Base-by-base conservation (phyloP, 2,113 vertebrate species). In the Plecotus auritus region DNA sequence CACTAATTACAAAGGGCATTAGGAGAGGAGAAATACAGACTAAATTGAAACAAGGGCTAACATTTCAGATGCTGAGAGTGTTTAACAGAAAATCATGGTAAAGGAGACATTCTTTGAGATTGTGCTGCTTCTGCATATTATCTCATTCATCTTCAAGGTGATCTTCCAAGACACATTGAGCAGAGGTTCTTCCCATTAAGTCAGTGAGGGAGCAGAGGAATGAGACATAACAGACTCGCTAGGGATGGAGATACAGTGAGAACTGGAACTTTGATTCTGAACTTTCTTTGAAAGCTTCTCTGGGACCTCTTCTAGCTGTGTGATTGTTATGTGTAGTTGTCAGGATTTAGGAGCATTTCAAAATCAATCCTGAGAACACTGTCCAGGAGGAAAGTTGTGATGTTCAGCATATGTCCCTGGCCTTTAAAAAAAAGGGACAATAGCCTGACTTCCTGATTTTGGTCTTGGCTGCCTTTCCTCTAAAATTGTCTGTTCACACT, bases 221-320 rank as follows among this genome's bases (percentile, higher is more conserved):
- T 1, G 40, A 72, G 35, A 49, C 4, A 51, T 30, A 67, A 82
- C 6, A n/a, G 20, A 51, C 7, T 59, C 5, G 7, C 66, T 28
- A 76, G 9, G 59, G 42, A 30, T 78, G 56, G 7, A 64, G 26
- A 78, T 28, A 83, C 70, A 70, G 23, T 1, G 6, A 91, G 37
- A 84, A 84, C 12, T 9, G 78, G 81, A 81, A 80, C 20, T 76
- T 45, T 30, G 42, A 14, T 80, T 88, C 72, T 88, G 92, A 81
- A 40, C 91, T 93, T 82, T 77, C 51, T 95, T 74, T 73, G 88
- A 77, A 56, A 86, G 61, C 26, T 86, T 47, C 73, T 78, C n/a
- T 61, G 47, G 35, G 64, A 54, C 2, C 23, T 26, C 23, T 23
- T 91, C n/a, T 45, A 72, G 7, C 74, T 30, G 8, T 28, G 7